phyloP scores from a whole-genome alignment of 2,797 vertebrate species.

The Intellagama lesueurii region DNA sequence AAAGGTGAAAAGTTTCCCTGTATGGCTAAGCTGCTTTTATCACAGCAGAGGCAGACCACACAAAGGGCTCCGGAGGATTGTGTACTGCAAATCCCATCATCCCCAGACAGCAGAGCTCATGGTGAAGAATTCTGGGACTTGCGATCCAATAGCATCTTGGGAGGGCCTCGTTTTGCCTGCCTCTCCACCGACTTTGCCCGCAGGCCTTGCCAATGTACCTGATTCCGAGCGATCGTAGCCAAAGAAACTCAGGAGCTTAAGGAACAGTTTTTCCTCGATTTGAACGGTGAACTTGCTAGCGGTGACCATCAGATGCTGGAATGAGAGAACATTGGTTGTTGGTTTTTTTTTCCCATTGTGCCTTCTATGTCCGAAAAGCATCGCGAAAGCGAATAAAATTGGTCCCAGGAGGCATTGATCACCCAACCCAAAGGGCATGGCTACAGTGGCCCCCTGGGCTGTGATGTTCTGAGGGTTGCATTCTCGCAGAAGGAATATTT shows the following conservation, averaged over 20 bases:
- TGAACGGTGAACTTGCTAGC: conserved; percentile 92
- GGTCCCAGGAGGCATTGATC: background rate
- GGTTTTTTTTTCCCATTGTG: no score
- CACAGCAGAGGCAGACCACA: background rate
- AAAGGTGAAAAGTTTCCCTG: background rate
- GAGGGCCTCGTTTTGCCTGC: background rate
- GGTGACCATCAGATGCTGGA: conserved; percentile 95
- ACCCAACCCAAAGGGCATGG: background rate
- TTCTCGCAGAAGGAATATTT: no score
- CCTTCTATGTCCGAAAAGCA: no score
- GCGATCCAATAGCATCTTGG: no score
- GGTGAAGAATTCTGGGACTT: no score
- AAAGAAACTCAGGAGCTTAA: conserved; percentile 95
- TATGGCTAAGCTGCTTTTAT: background rate
- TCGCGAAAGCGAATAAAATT: background rate
- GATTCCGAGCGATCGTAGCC: conserved; percentile 89
- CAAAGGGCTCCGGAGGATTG: no score
- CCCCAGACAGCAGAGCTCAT: no score
- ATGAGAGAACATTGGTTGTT: conserved; percentile 45
- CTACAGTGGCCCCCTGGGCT: no score
- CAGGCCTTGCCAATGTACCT: conserved; percentile 75
- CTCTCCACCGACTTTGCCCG: background rate
- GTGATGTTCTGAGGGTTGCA: no score
- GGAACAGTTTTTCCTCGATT: conserved; percentile 95
- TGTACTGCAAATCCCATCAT: no score